Base-by-base conservation (phyloP, 2,113 vertebrate species). In the Maccullochella peelii region DNA sequence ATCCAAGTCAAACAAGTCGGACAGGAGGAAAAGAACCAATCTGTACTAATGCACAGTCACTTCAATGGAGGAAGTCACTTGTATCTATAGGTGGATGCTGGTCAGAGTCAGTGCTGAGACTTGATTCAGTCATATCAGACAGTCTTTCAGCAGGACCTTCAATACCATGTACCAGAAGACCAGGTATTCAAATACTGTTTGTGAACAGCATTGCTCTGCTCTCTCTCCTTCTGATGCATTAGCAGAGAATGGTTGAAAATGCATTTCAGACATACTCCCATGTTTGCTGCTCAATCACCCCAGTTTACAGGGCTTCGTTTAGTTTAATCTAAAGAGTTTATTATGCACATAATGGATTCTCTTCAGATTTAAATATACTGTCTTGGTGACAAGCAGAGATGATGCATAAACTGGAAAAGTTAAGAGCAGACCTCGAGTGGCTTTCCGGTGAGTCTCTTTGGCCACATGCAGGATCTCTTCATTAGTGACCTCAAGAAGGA, bases 401-500 rank as follows among this genome's bases (percentile, higher is more conserved):
- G 86, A 75, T 85, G 86, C 66, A 86, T 81, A 38, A 90, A 84
- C 73, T 86, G 86, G 78, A 90, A 84, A 87, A 89, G 70, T 84
- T 47, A 86, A 89, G 73, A 89, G 80, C 95, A 94, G 93, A 99
- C 98, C 98, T 99, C 98, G 98, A 84, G 97, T 98, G 92, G 98
- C 98, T 97, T 98, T 99, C 84, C 97, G 96, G 87, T 99, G 98
- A 62, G 96, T 94, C 57, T 99, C 98, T 95, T 97, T 97, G 91
- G 97, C 97, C 87, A 99, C 94, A 0, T 96, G 97, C 91, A 95
- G 95, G 90, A 99, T 99, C 93, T 99, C 98, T 94, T 99, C 98
- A 92, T 99, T 99, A 70, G 98, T 99, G 76, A 99, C 98, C 92
- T 99, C 98, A 6, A 99, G 95, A 42, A 99, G 96, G 93, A 99